Evolutionary conservation across 2,888 invertebrate species (phyloP).

Genomic region (Brachyptera risi): DNA sequence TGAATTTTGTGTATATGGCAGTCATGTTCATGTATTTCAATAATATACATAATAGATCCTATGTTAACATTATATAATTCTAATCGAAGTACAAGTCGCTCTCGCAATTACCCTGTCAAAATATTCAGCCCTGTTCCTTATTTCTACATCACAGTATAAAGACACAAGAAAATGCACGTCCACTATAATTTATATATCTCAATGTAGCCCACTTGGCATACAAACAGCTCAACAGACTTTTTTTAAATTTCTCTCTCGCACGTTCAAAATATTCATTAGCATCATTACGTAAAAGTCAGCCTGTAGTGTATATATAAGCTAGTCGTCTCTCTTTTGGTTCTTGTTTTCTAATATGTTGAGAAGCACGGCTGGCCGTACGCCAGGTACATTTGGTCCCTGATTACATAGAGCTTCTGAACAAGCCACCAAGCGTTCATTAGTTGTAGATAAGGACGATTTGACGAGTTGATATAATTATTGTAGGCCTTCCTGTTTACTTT

Average conservation of each 20-base stretch:
- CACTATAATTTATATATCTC: not conserved
- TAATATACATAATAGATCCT: not conserved
- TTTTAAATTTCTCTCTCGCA: slow-evolving; percentile 16
- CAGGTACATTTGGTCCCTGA: too few relatives aligned
- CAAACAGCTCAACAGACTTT: slow-evolving; percentile 20
- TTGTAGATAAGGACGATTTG: not conserved
- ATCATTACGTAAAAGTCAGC: not conserved
- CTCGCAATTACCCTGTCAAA: slow-evolving; percentile 29
- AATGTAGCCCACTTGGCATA: slow-evolving; percentile 9
- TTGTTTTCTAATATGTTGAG: too few relatives aligned
- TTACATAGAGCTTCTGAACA: too few relatives aligned
- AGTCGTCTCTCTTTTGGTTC: too few relatives aligned
- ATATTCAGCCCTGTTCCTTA: slow-evolving; percentile 28
- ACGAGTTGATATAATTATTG: not conserved
- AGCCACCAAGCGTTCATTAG: too few relatives aligned
- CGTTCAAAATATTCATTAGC: not conserved
- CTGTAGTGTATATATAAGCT: too few relatives aligned
- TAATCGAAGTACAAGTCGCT: slow-evolving; percentile 26
- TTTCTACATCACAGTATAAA: slow-evolving; percentile 24
- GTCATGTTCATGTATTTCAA: too few relatives aligned
- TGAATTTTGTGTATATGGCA: too few relatives aligned
- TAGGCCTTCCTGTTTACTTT: not conserved
- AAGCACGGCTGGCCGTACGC: too few relatives aligned
- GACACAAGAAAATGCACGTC: slow-evolving; percentile 7
- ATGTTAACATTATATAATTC: too few relatives aligned